phyloP scores from a whole-genome alignment of 1,140 invertebrate genomes.

The Drosophila chauvacae region DNA sequence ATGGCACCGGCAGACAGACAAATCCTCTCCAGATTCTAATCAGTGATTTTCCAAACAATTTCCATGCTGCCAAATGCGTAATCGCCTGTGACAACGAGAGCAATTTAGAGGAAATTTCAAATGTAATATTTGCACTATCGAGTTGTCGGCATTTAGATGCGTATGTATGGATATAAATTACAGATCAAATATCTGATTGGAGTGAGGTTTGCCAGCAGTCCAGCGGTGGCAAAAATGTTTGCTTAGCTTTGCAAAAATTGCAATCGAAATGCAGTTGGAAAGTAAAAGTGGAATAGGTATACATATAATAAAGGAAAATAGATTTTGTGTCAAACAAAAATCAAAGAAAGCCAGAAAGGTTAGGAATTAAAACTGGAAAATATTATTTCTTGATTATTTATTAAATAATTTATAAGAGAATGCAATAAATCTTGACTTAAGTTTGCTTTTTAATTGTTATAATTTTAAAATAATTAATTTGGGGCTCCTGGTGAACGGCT shows the following conservation, averaged over 20 bases:
- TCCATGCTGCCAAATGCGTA: constrained; percentile 13
- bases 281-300: not conserved
- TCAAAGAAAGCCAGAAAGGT: not conserved
- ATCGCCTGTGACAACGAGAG: constrained; percentile 6
- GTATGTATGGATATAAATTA: constrained; percentile 8
- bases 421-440: not conserved
- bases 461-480: not conserved
- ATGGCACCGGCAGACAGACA: not conserved
- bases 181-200: constrained; percentile 8
- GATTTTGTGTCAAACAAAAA: not conserved
- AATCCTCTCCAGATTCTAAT: constrained; percentile 5
- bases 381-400: not conserved
- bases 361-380: not conserved
- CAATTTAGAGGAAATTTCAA: constrained; percentile 18
- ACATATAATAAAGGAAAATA: not conserved
- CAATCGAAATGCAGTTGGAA: constrained; percentile 52
- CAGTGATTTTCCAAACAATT: constrained; percentile 19
- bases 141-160: constrained; percentile 5
- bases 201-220: not conserved
- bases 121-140: constrained; percentile 9
- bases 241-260: constrained; percentile 54
- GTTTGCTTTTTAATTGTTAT: not conserved
- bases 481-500: not conserved
- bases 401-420: not conserved
- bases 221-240: constrained; percentile 16